Conservation (phyloP, 2,797 vertebrate genomes). For the Aselliscus stoliczkanus region DNA sequence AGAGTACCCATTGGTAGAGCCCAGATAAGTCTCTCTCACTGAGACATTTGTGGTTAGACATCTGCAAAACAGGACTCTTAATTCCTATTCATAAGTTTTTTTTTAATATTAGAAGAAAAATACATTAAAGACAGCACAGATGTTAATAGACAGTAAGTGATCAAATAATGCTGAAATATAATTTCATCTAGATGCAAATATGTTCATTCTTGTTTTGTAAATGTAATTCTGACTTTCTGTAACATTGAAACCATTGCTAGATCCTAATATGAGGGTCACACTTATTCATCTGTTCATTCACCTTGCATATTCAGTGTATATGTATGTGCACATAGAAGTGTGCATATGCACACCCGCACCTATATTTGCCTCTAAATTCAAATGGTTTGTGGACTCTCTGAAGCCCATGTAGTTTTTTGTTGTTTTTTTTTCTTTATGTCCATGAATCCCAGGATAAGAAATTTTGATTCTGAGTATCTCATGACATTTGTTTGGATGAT, state of each 20-base stretch:
- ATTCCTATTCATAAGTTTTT: not conserved
- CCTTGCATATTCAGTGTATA: not conserved
- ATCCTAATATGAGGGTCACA: not conserved
- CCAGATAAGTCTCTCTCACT: not conserved
- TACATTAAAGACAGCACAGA: not conserved
- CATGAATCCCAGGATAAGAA: slow-evolving; percentile 24
- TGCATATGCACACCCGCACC: not conserved
- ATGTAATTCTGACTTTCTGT: not conserved
- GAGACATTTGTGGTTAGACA: not conserved
- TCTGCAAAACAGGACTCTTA: not conserved
- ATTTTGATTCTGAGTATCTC: not conserved
- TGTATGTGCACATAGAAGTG: not conserved
- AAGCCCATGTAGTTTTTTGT: not conserved
- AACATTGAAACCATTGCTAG: not conserved
- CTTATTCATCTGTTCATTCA: not conserved
- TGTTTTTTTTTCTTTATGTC: not conserved
- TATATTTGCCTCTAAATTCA: not conserved
- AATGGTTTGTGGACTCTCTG: not conserved
- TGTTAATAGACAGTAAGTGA: not conserved
- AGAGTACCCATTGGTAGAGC: not conserved
- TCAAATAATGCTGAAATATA: not conserved
- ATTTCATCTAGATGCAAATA: not conserved
- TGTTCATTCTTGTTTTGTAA: not conserved
- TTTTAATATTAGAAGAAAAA: not conserved
- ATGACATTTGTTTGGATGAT: not conserved